Conservation (phyloP, 2,113 vertebrate species). For the Neomonachus schauinslandi region DNA sequence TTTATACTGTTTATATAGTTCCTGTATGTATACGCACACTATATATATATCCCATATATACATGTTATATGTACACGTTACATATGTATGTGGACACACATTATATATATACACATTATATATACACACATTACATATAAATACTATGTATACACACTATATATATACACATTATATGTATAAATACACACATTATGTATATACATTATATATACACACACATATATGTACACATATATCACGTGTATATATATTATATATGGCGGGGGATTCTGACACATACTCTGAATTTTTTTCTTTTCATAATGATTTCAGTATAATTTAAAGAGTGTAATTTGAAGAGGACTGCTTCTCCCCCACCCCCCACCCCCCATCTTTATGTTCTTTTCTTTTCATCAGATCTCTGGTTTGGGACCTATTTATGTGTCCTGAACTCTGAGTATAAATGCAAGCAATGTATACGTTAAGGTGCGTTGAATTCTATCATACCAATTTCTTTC, state of each 20-base stretch:
- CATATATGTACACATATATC: not conserved
- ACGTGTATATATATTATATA: not conserved
- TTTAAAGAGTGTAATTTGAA: not conserved
- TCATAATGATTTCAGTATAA: not conserved
- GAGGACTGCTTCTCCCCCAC: not conserved
- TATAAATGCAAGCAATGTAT: not conserved
- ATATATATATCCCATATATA: not conserved
- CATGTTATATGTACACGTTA: not conserved
- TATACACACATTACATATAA: too few species aligned
- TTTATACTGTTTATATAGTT: not conserved
- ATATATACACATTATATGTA: not conserved
- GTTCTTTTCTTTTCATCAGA: not conserved
- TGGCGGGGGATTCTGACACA: not conserved
- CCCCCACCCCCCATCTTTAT: not conserved
- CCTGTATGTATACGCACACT: accelerated
- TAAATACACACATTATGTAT: not conserved
- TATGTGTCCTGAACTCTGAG: not conserved
- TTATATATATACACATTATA: too few species aligned
- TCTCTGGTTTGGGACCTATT: not conserved
- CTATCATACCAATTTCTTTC: not conserved
- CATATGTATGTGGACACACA: too few species aligned
- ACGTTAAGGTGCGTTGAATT: accelerated
- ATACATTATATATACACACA: not conserved
- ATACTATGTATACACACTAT: not conserved
- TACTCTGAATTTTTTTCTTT: not conserved